Base-by-base conservation (phyloP, 2,113 vertebrate genomes). In the Fregata magnificens region DNA sequence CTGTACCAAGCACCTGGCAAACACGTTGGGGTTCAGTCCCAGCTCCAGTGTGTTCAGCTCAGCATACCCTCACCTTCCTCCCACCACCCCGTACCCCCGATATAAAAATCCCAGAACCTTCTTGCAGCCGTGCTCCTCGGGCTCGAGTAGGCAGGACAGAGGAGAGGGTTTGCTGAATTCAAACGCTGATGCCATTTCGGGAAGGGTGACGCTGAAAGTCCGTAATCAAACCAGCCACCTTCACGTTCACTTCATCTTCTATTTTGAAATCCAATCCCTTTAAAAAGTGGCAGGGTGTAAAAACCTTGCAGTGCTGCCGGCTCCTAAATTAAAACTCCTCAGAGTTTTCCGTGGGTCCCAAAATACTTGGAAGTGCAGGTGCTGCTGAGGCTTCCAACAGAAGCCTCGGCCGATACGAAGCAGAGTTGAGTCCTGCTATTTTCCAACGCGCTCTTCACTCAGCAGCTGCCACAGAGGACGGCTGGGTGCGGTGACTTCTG, bases 171-270 rank as follows among this genome's bases (percentile, higher is more conserved):
- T 3, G 9, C 17, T 19, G 26, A 31, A 19, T 19, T 58, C 28
- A 7, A 22, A 19, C 0, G 0, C 10, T 0, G 11, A 13, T 0
- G 2, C 14, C 0, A 0, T 38, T 94, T 58, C 1, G 3, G 78
- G 62, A 71, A 52, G 20, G 40, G 49, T 1, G 5, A 11, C 31
- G 65, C 52, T 82, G 25, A 16, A 47, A 49, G 26, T 42, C 63
- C 21, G 17, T 15, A 13, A 59, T 32, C 52, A 34, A 83, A 56
- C 13, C 8, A 6, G 45, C 5, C 16, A 3, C 34, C 22, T 28
- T 62, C 16, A 1, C 10, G 1, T 38, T 26, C 32, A 6, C 17
- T 32, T 52, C 40, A 5, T n/a, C 67, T 66, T 8, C 66, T 40
- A 0, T 32, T 44, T 25, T 55, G 63, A 74, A 74, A 69, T 32